These are phyloP conservation scores for Drosophila quasianomalipes DNA, from an alignment of 2,888 invertebrate species.

Conservation along the genomic window DNA sequence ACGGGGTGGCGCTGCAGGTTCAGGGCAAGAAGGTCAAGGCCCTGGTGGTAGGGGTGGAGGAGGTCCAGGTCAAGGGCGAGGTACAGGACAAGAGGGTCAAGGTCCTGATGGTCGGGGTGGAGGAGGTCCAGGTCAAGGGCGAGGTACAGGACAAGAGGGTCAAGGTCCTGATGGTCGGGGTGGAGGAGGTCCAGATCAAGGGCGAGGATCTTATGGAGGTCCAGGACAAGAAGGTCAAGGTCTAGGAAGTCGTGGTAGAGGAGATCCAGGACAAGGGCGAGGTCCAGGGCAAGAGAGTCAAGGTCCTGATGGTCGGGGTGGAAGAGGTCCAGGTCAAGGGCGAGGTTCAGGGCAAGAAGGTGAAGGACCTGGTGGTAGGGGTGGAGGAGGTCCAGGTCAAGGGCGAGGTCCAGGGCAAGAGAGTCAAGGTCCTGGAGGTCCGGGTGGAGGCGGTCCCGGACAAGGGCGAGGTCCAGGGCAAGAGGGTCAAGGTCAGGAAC, in stretches of 20 bases:
- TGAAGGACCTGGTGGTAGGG: neutral
- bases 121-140: neutral
- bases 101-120: neutral
- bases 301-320: neutral
- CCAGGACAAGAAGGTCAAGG: neutral
- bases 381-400: neutral
- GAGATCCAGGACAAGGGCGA: neutral
- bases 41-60: neutral
- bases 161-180: neutral
- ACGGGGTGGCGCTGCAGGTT: too few species aligned
- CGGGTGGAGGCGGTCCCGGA: too few species aligned
- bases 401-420: conserved; percentile 7
- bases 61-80: neutral
- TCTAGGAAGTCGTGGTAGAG: neutral
- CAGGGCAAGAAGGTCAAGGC: neutral
- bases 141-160: neutral
- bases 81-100: neutral
- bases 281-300: neutral
- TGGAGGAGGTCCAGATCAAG: neutral
- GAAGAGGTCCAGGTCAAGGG: neutral
- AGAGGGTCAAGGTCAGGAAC: neutral
- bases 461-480: neutral
- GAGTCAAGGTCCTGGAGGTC: neutral
- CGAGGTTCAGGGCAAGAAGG: neutral
- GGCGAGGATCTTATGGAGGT: neutral